Conservation (phyloP, 1,140 invertebrate species). For the Diorhabda carinulata region DNA sequence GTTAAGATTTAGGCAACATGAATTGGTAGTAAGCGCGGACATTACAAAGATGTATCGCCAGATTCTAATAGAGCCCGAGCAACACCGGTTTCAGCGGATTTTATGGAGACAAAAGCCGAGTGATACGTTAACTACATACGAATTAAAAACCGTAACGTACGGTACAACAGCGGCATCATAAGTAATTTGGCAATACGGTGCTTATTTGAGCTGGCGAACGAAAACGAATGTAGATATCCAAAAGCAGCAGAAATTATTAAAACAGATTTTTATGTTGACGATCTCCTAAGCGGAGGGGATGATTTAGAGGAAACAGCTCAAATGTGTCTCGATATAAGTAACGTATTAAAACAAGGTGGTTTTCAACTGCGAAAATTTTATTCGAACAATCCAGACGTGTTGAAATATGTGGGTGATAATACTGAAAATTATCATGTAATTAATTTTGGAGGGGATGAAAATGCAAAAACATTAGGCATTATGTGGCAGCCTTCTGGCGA, state of each 20-base stretch:
- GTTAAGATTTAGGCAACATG: slow-evolving; percentile 45
- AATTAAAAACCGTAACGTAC: slow-evolving; percentile 42
- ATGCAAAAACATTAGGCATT: too few species aligned
- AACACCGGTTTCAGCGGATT: slow-evolving; percentile 35
- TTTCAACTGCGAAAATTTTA: slow-evolving; percentile 40
- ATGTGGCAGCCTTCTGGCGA: too few species aligned
- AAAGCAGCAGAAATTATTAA: neutral
- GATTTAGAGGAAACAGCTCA: slow-evolving; percentile 33
- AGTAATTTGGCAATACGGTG: slow-evolving; percentile 40
- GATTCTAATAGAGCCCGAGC: slow-evolving; percentile 32
- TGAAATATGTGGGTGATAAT: neutral
- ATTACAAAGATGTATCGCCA: slow-evolving; percentile 48
- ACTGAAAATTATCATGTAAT: too few species aligned
- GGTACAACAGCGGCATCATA: slow-evolving; percentile 34
- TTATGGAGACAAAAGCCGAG: slow-evolving; percentile 21
- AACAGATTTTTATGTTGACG: slow-evolving; percentile 43
- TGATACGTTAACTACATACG: neutral
- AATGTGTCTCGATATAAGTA: slow-evolving; percentile 19
- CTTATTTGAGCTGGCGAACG: slow-evolving; percentile 43
- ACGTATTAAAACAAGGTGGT: slow-evolving; percentile 27
- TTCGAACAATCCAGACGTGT: slow-evolving; percentile 28
- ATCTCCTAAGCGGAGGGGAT: slow-evolving; percentile 40
- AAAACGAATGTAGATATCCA: neutral
- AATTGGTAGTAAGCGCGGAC: slow-evolving; percentile 38
- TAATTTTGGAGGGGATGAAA: too few species aligned